Conservation (phyloP, 2,888 invertebrate species). For the Cantharis lateralis region DNA sequence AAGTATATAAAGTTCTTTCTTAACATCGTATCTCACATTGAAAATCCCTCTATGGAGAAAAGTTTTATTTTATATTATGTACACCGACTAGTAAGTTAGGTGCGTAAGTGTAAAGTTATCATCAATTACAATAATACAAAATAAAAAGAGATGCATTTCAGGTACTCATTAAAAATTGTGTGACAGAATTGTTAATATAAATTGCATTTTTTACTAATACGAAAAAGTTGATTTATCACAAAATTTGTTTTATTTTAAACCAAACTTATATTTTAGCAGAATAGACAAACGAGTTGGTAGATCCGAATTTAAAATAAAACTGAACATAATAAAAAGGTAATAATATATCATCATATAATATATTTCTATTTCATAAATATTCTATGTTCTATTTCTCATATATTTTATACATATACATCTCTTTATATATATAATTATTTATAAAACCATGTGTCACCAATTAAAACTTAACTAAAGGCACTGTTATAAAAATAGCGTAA, state of each 20-base stretch:
- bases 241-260: conserved; percentile 30
- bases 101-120: not conserved
- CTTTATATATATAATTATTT: conserved; percentile 55
- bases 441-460: conserved; percentile 58
- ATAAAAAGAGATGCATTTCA: conserved; percentile 8
- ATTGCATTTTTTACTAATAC: conserved; percentile 13
- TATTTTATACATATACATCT: conserved; percentile 58
- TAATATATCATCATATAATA: conserved; percentile 46
- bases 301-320: conserved; percentile 30
- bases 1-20: not conserved
- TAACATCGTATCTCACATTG: not conserved
- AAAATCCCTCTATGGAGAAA: not conserved
- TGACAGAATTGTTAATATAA: conserved; percentile 23
- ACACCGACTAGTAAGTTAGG: not conserved
- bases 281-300: not conserved
- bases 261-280: conserved; percentile 32
- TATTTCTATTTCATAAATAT: conserved; percentile 55
- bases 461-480: conserved; percentile 52
- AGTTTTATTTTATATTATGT: not conserved
- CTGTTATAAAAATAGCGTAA: conserved; percentile 47
- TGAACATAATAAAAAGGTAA: conserved; percentile 45
- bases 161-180: conserved; percentile 11
- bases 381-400: conserved; percentile 54
- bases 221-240: conserved; percentile 24
- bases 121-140: not conserved